Evolutionary conservation across 2,797 vertebrate species (phyloP).

Genomic region (Mus caroli): DNA sequence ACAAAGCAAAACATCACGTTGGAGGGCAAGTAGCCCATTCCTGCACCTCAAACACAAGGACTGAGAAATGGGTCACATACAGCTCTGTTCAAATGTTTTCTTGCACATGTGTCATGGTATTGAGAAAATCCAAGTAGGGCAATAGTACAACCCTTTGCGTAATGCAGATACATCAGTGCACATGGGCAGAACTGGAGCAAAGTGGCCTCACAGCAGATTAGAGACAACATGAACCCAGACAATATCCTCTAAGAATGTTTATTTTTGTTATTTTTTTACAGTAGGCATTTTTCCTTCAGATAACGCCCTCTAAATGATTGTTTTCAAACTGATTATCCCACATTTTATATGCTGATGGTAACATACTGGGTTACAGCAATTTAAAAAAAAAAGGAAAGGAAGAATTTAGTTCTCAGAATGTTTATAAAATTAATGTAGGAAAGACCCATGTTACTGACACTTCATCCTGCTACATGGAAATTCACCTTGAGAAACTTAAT

Average conservation of each 20-base stretch:
- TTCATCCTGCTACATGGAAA: constrained; percentile 57
- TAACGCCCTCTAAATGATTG: background rate
- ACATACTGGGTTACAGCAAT: background rate
- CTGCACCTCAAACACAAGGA: background rate
- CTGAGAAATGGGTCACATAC: background rate
- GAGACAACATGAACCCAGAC: background rate
- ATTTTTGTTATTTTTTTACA: constrained; percentile 45
- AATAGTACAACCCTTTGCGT: background rate
- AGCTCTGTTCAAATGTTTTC: background rate
- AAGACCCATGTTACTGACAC: constrained; percentile 22
- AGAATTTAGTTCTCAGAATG: constrained; percentile 47
- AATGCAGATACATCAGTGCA: no score
- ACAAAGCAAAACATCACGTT: background rate
- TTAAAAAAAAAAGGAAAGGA: constrained; percentile 7
- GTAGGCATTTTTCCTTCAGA: constrained; percentile 56
- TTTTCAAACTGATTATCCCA: constrained; percentile 56
- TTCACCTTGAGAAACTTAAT: constrained; percentile 63
- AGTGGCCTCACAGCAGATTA: background rate
- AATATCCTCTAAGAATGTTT: background rate
- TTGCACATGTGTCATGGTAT: no score
- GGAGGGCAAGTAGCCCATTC: background rate
- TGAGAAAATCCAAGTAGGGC: background rate
- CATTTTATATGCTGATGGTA: constrained; percentile 70
- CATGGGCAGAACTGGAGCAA: background rate
- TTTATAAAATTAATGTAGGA: constrained; percentile 50